Evolutionary conservation across 1,140 invertebrate genomes (phyloP), one percentile per base, ranked within the genome.

Genomic region (Caenorhabditis latens): DNA sequence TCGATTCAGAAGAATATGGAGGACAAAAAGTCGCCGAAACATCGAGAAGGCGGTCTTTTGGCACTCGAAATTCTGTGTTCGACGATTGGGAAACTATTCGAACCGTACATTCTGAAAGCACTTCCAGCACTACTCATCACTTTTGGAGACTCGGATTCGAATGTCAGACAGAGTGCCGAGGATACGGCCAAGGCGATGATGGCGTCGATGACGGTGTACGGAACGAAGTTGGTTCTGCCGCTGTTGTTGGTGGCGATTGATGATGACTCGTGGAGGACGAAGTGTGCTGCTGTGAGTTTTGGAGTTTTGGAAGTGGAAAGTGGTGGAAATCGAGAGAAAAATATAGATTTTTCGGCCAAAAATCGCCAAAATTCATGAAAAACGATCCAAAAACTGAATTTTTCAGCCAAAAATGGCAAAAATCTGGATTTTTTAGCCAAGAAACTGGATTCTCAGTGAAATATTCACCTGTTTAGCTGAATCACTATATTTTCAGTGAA

Each of bases 211-310:
- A 97, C 96, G 58, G 96, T 96, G 86, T 97, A 98, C 94, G 98
- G 98, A 61, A 98, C 99, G 9, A 99, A 99, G 4, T 96, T 99
- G 67, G 94, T 99, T 79, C 95, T 95, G 0, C 96, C 86, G 4
- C 11, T 55, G 42, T 57, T 86, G 13, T 13, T 75, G 4, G 71
- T 32, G 89, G 98, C 97, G 71, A 94, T 99, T 57, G 96, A 99
- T 92, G 96, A 99, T 93, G 98, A 99, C 94, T 97, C 97, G 1
- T 99, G 98, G 98, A 94, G 98, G 92, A 99, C 98, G 2, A 99
- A 99, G 94, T 96, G 96, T 58, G 97, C 96, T 40, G 98, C 97
- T 19, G 58, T 61, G 58, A n/a, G 58, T 79, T 19, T 8, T 79
- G 32, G 58, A n/a, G 58, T 79, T 19, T 8, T 79, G 32, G 32